These are phyloP conservation scores for Agelastica alni DNA, from an alignment of 2,888 invertebrate genomes.

Conservation along the genomic window DNA sequence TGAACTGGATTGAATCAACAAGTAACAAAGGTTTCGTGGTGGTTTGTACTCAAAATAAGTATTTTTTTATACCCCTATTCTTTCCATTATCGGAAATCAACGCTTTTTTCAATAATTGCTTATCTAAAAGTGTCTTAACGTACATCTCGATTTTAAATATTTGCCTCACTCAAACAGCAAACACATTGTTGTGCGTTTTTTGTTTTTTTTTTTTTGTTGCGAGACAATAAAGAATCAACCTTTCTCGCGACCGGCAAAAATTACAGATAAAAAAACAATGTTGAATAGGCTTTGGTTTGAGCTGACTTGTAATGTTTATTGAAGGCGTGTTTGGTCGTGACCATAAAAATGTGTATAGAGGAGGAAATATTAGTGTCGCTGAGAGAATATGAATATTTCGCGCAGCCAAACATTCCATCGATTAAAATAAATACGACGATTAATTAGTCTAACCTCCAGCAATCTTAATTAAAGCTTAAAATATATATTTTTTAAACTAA, in stretches of 20 bases:
- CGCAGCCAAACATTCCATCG: no score
- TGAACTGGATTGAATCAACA: no score
- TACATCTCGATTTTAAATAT: conserved; percentile 14
- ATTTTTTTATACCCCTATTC: no score
- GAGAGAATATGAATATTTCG: no score
- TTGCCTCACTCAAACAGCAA: conserved; percentile 15
- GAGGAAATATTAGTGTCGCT: no score
- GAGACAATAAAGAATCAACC: conserved; percentile 15
- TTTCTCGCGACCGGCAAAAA: conserved; percentile 13
- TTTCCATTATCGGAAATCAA: not conserved
- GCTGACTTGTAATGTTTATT: conserved; percentile 11
- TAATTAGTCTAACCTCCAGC: no score
- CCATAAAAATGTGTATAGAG: conserved; percentile 14
- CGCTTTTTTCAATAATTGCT: not conserved
- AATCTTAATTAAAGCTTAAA: no score
- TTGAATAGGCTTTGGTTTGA: conserved; percentile 8
- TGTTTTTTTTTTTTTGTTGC: no score
- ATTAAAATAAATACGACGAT: no score
- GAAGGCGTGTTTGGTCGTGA: conserved; percentile 14
- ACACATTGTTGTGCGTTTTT: conserved; percentile 14
- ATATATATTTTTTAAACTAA: no score
- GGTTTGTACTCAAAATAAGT: no score
- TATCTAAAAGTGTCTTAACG: not conserved
- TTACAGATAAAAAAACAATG: conserved; percentile 8
- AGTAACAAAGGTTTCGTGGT: no score